Evolutionary conservation across 1,140 invertebrate species (phyloP).

Genomic region (Leptestheria dahalacensis): DNA sequence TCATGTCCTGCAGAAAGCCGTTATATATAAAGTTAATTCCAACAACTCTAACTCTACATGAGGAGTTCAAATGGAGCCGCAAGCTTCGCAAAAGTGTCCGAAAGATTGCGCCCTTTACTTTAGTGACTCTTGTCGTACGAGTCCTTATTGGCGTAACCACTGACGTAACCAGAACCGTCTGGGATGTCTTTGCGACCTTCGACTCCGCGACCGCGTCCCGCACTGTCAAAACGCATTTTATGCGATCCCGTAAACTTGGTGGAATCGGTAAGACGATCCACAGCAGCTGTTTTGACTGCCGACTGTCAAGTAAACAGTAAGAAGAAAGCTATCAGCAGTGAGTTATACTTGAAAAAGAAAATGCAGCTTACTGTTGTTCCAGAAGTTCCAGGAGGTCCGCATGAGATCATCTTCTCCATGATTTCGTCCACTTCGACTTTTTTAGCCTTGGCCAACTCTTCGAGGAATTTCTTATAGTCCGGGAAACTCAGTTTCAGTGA

Average conservation of each 20-base stretch:
- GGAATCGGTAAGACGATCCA: conserved; percentile 74
- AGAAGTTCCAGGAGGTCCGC: conserved; percentile 51
- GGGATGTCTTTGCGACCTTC: conserved; percentile 62
- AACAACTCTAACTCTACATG: no score
- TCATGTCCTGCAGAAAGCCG: no score
- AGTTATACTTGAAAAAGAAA: conserved; percentile 26
- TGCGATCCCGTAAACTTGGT: conserved; percentile 82
- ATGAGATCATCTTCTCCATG: conserved; percentile 56
- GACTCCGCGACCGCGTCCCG: conserved; percentile 76
- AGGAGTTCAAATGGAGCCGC: no score
- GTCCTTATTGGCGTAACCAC: conserved; percentile 76
- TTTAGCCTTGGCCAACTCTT: conserved; percentile 63
- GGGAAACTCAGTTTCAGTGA: conserved; percentile 47
- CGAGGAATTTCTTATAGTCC: conserved; percentile 66
- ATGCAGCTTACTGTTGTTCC: conserved; percentile 28
- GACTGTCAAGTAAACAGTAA: conserved; percentile 26
- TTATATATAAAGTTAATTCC: no score
- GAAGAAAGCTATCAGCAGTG: background rate
- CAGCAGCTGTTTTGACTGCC: conserved; percentile 50
- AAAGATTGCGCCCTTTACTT: no score
- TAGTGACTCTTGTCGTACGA: conserved; percentile 25
- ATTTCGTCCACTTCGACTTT: conserved; percentile 55
- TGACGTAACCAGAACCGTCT: conserved; percentile 68
- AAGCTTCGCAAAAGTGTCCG: no score
- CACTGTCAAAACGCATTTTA: conserved; percentile 70